Conservation (phyloP, 2,113 vertebrate species). For the Ophthalmolycus amberensis region DNA sequence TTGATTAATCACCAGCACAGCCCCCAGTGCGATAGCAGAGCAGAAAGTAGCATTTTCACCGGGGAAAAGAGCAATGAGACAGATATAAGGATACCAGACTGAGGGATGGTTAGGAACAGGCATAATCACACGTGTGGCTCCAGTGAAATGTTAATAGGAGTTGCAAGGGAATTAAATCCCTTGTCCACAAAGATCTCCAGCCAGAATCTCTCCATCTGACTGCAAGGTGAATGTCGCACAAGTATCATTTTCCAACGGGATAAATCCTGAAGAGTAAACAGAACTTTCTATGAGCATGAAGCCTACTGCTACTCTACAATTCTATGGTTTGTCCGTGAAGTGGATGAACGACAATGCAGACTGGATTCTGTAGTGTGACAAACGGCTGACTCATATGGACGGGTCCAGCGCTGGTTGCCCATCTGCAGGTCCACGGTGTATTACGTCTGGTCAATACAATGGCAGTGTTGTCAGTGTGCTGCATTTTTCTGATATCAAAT, state of each 20-base stretch:
- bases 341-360: too few relatives aligned
- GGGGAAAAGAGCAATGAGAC: constrained; percentile 71
- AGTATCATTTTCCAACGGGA: not conserved
- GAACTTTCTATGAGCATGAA: not conserved
- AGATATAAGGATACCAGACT: constrained; percentile 73
- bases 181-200: constrained; percentile 28
- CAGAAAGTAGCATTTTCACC: constrained; percentile 68
- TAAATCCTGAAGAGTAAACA: not conserved
- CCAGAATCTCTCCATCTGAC: constrained; percentile 18
- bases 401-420: too few relatives aligned
- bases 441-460: not conserved
- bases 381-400: too few relatives aligned
- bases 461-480: not conserved
- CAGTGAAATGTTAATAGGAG: constrained; percentile 75
- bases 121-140: constrained; percentile 74
- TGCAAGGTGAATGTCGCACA: constrained; percentile 42
- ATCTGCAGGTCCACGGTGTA: too few relatives aligned
- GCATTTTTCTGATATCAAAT: too few relatives aligned
- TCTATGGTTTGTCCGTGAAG: too few relatives aligned
- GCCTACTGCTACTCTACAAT: not conserved
- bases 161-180: constrained; percentile 60
- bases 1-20: constrained; percentile 81
- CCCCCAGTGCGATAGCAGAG: constrained; percentile 62
- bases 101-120: constrained; percentile 67
- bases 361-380: too few relatives aligned